Evolutionary conservation across 2,797 vertebrate genomes (phyloP).

Genomic region (Centroberyx gerrardi): DNA sequence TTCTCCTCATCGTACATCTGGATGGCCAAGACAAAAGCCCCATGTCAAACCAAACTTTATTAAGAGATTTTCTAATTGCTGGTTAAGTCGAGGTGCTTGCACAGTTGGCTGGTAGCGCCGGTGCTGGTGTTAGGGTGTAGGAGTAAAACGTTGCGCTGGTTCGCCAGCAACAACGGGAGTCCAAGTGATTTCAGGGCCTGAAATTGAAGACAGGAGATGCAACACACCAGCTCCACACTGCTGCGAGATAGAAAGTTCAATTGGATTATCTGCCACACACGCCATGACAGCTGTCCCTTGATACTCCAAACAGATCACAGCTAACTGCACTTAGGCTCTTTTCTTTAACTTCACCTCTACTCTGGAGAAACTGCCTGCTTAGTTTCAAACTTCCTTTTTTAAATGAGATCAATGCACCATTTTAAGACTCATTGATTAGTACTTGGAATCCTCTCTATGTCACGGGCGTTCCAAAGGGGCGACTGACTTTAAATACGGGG

Average conservation of each 20-base stretch:
- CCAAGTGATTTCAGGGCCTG: not conserved
- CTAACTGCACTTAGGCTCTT: not conserved
- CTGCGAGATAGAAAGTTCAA: conserved; percentile 23
- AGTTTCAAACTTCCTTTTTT: conserved; percentile 85
- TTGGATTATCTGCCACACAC: conserved; percentile 41
- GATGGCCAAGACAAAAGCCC: conserved; percentile 81
- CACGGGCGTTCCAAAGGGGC: conserved; percentile 85
- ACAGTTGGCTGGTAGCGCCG: conserved; percentile 37
- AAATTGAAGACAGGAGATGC: conserved; percentile 41
- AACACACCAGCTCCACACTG: conserved; percentile 39
- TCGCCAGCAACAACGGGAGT: conserved; percentile 31
- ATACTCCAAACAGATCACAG: conserved; percentile 3
- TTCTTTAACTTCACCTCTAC: conserved; percentile 74
- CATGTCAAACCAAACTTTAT: conserved; percentile 83
- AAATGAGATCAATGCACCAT: conserved; percentile 93
- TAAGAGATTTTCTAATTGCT: conserved; percentile 67
- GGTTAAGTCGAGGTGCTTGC: conserved; percentile 48
- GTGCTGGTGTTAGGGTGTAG: conserved; percentile 26
- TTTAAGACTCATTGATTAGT: conserved; percentile 96
- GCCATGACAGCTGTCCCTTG: conserved; percentile 10
- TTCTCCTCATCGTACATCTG: conserved; percentile 76
- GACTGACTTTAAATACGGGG: conserved; percentile 85
- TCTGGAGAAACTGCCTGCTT: conserved; percentile 87
- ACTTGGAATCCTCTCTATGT: conserved; percentile 91
- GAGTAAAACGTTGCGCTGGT: conserved; percentile 33